Evolutionary conservation across 2,888 invertebrate genomes (phyloP).

Genomic region (Tiphia femorata): DNA sequence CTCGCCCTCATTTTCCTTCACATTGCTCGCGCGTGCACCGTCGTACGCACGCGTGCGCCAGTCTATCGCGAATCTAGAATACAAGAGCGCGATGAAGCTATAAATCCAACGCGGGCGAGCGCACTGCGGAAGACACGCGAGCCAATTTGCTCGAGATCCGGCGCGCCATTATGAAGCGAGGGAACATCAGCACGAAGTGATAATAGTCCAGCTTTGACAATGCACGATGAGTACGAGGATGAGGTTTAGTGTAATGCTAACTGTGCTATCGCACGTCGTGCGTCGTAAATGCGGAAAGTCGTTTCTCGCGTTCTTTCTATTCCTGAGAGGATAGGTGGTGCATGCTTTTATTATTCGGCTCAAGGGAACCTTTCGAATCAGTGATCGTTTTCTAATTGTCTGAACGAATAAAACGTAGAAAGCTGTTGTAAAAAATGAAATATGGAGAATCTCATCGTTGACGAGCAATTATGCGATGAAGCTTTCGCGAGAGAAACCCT

Average conservation of each 20-base stretch:
- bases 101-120: slow-evolving; percentile 54
- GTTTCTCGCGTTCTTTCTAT: too few relatives aligned
- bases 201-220: slow-evolving; percentile 19
- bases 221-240: slow-evolving; percentile 3
- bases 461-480: background rate
- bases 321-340: too few relatives aligned
- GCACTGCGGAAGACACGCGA: slow-evolving; percentile 61
- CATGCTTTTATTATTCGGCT: too few relatives aligned
- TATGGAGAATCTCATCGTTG: background rate
- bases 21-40: slow-evolving; percentile 10
- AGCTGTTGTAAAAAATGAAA: background rate
- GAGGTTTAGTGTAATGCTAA: too few relatives aligned
- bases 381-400: too few relatives aligned
- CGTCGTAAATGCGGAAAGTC: background rate
- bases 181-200: slow-evolving; percentile 23
- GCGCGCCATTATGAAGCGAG: slow-evolving; percentile 23
- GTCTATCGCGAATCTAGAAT: slow-evolving; percentile 29
- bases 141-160: slow-evolving; percentile 58
- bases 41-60: slow-evolving; percentile 41
- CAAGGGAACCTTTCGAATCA: too few relatives aligned
- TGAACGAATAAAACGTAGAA: too few relatives aligned
- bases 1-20: too few relatives aligned
- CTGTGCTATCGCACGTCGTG: too few relatives aligned
- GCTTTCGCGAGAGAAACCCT: too few relatives aligned
- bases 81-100: slow-evolving; percentile 62